phyloP scores from a whole-genome alignment of 2,797 vertebrate genomes.

The Notolepis coatsorum region DNA sequence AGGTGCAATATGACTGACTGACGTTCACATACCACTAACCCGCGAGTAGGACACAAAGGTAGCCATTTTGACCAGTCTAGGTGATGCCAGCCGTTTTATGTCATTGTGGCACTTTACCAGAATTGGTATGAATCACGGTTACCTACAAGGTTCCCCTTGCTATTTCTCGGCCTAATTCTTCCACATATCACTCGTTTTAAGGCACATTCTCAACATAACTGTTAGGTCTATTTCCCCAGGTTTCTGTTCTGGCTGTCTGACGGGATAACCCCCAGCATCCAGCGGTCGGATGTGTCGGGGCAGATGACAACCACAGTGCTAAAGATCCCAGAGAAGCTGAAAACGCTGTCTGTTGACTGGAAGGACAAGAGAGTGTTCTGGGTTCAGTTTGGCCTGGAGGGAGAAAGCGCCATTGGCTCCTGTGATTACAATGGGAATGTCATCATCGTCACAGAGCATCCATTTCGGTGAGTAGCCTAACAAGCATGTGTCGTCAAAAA shows the following conservation, averaged over 20 bases:
- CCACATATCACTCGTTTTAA: no score
- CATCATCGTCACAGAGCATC: conserved; percentile 75
- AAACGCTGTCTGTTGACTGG: conserved; percentile 82
- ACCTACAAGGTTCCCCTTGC: no score
- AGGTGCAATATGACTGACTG: conserved; percentile 45
- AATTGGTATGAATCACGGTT: no score
- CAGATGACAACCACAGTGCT: conserved; percentile 71
- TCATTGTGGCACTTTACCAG: not conserved
- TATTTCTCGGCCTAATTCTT: no score
- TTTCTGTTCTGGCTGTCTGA: conserved; percentile 91
- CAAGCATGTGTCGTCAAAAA: not conserved
- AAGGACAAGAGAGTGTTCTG: conserved; percentile 86
- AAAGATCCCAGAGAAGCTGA: conserved; percentile 73
- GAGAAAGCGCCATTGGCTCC: conserved; percentile 80
- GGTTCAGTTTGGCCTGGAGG: conserved; percentile 78
- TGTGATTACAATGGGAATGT: conserved; percentile 87
- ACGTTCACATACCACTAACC: conserved; percentile 16
- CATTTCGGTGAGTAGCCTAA: conserved; percentile 74
- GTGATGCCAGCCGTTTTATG: conserved; percentile 5
- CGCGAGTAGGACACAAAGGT: conserved; percentile 8
- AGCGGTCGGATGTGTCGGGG: conserved; percentile 75
- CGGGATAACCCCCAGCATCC: conserved; percentile 76
- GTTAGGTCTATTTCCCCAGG: conserved; percentile 83
- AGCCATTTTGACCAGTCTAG: not conserved
- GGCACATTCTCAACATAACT: conserved; percentile 3